These are phyloP conservation scores for Serripes groenlandicus DNA, from an alignment of 2,888 invertebrate species.

Conservation along the genomic window DNA sequence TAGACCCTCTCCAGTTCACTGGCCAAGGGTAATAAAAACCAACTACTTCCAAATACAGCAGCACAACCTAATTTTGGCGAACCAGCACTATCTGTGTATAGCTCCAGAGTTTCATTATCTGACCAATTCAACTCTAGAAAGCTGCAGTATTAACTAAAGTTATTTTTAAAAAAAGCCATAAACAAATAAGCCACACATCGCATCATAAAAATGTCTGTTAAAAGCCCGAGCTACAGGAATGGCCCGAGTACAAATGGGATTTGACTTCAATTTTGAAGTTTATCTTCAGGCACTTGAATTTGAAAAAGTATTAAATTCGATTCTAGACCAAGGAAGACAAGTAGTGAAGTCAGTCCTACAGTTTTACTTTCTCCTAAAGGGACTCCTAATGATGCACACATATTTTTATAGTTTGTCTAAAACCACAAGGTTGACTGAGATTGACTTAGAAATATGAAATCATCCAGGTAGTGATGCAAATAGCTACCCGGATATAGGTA, in stretches of 20 bases:
- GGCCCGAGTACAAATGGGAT: constrained; percentile 28
- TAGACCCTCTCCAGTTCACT: not conserved
- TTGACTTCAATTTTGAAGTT: too few relatives aligned
- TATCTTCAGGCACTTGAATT: too few relatives aligned
- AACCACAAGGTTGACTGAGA: too few relatives aligned
- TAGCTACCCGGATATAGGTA: too few relatives aligned
- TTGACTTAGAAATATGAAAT: too few relatives aligned
- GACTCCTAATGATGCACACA: too few relatives aligned
- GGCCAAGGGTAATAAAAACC: constrained; percentile 3
- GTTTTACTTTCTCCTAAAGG: too few relatives aligned
- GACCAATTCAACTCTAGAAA: not conserved
- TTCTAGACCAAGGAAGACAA: too few relatives aligned
- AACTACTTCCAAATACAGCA: not conserved
- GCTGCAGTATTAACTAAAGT: not conserved
- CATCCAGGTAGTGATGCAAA: too few relatives aligned
- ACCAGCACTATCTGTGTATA: constrained; percentile 11
- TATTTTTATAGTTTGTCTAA: too few relatives aligned
- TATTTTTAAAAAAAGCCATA: constrained; percentile 15
- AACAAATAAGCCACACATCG: constrained; percentile 10
- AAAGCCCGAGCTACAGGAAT: constrained; percentile 28
- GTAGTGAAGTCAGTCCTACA: too few relatives aligned
- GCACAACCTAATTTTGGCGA: not conserved
- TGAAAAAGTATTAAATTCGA: too few relatives aligned
- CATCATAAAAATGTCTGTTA: constrained; percentile 29
- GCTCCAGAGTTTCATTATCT: not conserved